A percentile compares a stretch with the other conserved stretches of the same genome.
phyloP scores from a whole-genome alignment of 2,888 invertebrate species.

The Yponomeuta evonymella region DNA sequence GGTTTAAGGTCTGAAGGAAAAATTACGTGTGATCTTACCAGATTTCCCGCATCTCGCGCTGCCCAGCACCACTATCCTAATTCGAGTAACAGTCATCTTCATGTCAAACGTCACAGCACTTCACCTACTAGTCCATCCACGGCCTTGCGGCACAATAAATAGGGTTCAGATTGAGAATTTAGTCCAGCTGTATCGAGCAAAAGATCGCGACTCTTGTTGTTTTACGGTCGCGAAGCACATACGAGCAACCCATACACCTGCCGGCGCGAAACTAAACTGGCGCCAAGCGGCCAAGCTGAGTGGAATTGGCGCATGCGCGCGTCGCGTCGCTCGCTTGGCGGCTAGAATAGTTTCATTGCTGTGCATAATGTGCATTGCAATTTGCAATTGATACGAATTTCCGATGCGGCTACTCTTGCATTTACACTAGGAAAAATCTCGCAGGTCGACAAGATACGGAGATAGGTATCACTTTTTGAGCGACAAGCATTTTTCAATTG shows the following conservation, averaged over 20 bases:
- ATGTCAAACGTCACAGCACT: conserved; percentile 45
- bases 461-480: no score
- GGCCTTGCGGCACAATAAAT: neutral
- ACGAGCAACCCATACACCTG: conserved; percentile 70
- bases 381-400: no score
- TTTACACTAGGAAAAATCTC: no score
- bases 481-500: no score
- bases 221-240: conserved; percentile 31
- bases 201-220: conserved; percentile 2
- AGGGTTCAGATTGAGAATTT: neutral
- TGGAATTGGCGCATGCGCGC: conserved; percentile 23
- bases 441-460: no score
- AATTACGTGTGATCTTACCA: conserved; percentile 70
- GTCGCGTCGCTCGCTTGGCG: neutral
- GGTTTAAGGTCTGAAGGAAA: conserved; percentile 6
- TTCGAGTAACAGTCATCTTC: conserved; percentile 87
- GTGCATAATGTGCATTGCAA: no score
- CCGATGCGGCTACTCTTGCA: no score
- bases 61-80: conserved; percentile 86
- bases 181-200: neutral
- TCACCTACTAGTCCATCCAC: neutral
- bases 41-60: conserved; percentile 85
- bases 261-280: conserved; percentile 69
- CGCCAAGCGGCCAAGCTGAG: conserved; percentile 40
- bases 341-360: no score